Base-by-base conservation (phyloP, 2,797 vertebrate genomes). In the Poecilia wingei region DNA sequence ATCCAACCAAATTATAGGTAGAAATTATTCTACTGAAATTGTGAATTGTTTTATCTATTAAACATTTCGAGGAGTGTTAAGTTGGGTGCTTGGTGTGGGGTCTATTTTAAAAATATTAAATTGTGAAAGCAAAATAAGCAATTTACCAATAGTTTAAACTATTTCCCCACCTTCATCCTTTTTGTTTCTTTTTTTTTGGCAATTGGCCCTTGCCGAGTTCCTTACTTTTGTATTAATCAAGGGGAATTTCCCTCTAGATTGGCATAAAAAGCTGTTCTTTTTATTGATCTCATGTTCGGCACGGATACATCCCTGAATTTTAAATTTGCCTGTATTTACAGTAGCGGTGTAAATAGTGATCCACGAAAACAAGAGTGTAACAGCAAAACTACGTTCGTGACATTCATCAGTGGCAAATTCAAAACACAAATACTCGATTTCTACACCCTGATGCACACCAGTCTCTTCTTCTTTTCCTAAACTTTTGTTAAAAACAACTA, bases 241-340 rank as follows among this genome's bases (percentile, higher is more conserved):
- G n/a, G 28, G 41, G 31, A 68, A 36, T 57, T 69, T 55, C 43
- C 47, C 53, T 64, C 28, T 55, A 81, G 59, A 68, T 69, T 57
- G 46, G 16, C 46, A 43, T 72, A 77, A 18, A 13, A 68, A 43
- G 46, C 13, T 7, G 41, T 4, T 36, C 31, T 28, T 72, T 74
- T 22, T 43, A 25, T 77, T 72, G 1, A 84, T 79, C 82, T 84
- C 64, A 71, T 75, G 69, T 87, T 87, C 64, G 75, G 74, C 82
- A 85, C 79, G 81, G 83, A 90, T 84, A 82, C 89, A 84, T 94
- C 91, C 91, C 94, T 94, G 94, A 94, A 94, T 84, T 87, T 69
- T 84, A 90, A 79, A 88, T 76, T 83, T 57, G 87, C 80, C 59
- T 85, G 81, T 92, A 94, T 94, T 36, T 93, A 95, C 92, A 94